Evolutionary conservation across 2,888 invertebrate genomes (phyloP).

Genomic region (Ferdinandea cuprea): DNA sequence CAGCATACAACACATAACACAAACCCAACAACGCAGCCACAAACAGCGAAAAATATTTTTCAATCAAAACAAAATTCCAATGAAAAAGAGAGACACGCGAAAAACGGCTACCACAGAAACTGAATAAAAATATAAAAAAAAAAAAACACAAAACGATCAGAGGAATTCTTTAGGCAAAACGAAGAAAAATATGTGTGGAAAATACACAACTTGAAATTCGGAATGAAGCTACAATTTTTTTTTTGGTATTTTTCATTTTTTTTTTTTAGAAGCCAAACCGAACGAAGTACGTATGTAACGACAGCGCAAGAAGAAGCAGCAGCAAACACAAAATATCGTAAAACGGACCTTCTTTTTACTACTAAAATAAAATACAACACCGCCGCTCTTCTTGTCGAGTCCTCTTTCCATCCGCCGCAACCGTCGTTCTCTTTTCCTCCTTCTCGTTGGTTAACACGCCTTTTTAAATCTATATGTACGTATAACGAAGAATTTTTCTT

Average conservation of each 20-base stretch:
- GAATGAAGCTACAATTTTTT: constrained; percentile 63
- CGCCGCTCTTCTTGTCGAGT: constrained; percentile 27
- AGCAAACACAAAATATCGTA: constrained; percentile 68
- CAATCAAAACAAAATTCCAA: constrained; percentile 75
- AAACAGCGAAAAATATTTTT: constrained; percentile 68
- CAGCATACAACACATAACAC: constrained; percentile 52
- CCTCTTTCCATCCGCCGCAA: constrained; percentile 55
- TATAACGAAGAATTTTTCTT: constrained; percentile 29
- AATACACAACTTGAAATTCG: constrained; percentile 66
- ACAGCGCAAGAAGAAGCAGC: constrained; percentile 11
- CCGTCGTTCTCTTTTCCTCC: constrained; percentile 42
- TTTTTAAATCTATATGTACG: constrained; percentile 59
- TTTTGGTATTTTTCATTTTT: no score
- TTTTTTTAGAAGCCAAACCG: constrained; percentile 39
- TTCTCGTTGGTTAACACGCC: constrained; percentile 67
- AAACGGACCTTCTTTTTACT: constrained; percentile 74
- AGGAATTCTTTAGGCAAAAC: constrained; percentile 61
- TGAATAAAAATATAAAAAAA: constrained; percentile 64
- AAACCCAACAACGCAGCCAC: not conserved
- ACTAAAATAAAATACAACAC: constrained; percentile 65
- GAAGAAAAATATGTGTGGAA: constrained; percentile 60
- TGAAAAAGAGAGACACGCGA: constrained; percentile 67
- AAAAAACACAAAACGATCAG: constrained; percentile 38
- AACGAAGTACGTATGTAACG: constrained; percentile 53
- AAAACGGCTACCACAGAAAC: constrained; percentile 49